A percentile compares a stretch with the other conserved stretches of the same genome.
phyloP scores from a whole-genome alignment of 2,888 invertebrate genomes.

The Noctua pronuba region DNA sequence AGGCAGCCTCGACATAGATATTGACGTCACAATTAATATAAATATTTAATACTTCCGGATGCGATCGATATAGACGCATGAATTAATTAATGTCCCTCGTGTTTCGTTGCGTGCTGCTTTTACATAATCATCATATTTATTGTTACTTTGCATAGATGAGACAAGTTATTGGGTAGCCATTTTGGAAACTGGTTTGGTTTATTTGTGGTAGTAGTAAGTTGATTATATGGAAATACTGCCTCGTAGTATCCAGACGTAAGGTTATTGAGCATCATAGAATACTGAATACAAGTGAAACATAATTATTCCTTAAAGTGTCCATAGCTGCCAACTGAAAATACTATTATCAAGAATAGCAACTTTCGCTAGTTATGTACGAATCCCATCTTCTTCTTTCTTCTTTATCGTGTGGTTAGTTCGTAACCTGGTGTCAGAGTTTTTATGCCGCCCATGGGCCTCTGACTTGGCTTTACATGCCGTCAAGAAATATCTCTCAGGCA shows the following conservation, averaged over 20 bases:
- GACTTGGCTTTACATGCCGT: too few species aligned
- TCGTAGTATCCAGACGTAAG: background rate
- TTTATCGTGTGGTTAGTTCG: too few species aligned
- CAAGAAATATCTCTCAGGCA: too few species aligned
- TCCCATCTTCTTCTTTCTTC: too few species aligned
- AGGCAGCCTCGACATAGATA: slow-evolving; percentile 17
- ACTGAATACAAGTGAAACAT: background rate
- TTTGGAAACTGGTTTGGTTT: slow-evolving; percentile 9
- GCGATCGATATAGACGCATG: slow-evolving; percentile 14
- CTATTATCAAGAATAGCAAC: too few species aligned
- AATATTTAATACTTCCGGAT: slow-evolving; percentile 56
- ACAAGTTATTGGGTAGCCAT: background rate
- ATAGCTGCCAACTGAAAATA: too few species aligned
- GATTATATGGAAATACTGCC: background rate
- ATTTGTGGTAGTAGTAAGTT: too few species aligned
- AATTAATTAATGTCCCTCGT: slow-evolving; percentile 36
- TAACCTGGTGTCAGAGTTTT: too few species aligned
- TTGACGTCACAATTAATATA: slow-evolving; percentile 36
- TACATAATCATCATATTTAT: slow-evolving; percentile 40
- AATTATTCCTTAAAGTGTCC: too few species aligned
- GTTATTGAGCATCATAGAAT: background rate
- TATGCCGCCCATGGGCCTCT: too few species aligned
- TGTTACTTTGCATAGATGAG: background rate
- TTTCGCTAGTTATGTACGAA: too few species aligned
- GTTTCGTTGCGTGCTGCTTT: slow-evolving; percentile 25